Percentiles rank a stretch among this genome's conserved stretches.
Evolutionary conservation across 2,797 vertebrate species (phyloP).

Genomic region (Alauda arvensis): DNA sequence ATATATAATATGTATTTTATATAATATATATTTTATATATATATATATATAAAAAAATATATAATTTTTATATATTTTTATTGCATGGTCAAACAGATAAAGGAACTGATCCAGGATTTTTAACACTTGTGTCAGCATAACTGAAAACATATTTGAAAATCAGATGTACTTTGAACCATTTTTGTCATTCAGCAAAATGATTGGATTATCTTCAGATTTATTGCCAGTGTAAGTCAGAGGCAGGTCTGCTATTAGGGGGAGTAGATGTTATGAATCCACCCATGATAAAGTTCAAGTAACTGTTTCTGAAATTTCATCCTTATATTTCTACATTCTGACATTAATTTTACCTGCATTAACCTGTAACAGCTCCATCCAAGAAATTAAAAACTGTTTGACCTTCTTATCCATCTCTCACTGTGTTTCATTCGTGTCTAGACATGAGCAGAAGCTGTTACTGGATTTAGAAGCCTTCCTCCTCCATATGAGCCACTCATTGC

Average conservation of each 20-base stretch:
- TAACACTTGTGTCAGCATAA: not conserved
- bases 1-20: no score
- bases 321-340: not conserved
- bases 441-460: not conserved
- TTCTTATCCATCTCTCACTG: not conserved
- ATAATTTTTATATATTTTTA: no score
- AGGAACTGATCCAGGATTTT: not conserved
- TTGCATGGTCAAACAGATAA: not conserved
- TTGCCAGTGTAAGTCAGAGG: not conserved
- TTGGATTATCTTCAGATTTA: not conserved
- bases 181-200: not conserved
- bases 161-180: not conserved
- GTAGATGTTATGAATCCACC: not conserved
- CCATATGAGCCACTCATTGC: not conserved
- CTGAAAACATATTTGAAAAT: not conserved
- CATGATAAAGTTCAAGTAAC: not conserved
- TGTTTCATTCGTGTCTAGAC: not conserved
- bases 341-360: not conserved
- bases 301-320: not conserved
- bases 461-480: not conserved
- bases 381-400: not conserved
- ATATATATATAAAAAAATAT: no score
- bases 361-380: not conserved
- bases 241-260: not conserved
- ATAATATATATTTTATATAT: no score